Percentiles rank a stretch among this genome's conserved stretches.
Conservation (phyloP, 2,113 vertebrate genomes). For the Rhea pennata region DNA sequence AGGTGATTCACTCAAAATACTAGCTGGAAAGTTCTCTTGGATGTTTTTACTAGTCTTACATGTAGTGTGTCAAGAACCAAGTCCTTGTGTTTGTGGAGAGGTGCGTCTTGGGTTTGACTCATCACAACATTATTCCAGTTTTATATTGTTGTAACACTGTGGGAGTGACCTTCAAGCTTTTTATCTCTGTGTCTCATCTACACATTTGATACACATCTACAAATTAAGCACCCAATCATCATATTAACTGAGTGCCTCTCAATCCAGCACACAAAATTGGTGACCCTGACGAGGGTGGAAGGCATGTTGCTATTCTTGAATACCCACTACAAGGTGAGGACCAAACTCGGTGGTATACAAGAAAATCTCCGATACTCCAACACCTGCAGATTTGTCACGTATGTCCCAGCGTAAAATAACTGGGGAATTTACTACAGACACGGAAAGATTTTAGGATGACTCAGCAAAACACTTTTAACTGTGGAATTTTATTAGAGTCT, state of each 20-base stretch:
- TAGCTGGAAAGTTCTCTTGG: neutral
- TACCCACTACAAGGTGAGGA: neutral
- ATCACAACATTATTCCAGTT: neutral
- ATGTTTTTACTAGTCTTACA: neutral
- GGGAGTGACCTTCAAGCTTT: neutral
- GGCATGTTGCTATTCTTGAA: rapidly evolving
- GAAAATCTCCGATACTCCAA: neutral
- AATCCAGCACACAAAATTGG: neutral
- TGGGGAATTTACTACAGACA: neutral
- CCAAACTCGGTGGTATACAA: neutral
- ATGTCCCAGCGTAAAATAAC: neutral
- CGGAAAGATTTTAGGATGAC: neutral
- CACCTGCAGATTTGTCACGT: neutral
- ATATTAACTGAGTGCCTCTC: neutral
- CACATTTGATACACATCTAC: neutral
- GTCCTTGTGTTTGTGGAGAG: neutral
- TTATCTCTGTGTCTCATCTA: neutral
- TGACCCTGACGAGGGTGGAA: neutral
- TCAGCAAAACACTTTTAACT: neutral
- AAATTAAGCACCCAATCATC: neutral
- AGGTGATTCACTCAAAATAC: neutral
- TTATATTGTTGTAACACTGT: neutral
- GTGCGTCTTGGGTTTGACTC: neutral
- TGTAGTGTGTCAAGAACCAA: neutral
- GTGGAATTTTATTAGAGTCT: neutral